Percentiles rank a stretch among this genome's conserved stretches.
phyloP scores from a whole-genome alignment of 2,797 vertebrate genomes.

The Saxicola maurus region DNA sequence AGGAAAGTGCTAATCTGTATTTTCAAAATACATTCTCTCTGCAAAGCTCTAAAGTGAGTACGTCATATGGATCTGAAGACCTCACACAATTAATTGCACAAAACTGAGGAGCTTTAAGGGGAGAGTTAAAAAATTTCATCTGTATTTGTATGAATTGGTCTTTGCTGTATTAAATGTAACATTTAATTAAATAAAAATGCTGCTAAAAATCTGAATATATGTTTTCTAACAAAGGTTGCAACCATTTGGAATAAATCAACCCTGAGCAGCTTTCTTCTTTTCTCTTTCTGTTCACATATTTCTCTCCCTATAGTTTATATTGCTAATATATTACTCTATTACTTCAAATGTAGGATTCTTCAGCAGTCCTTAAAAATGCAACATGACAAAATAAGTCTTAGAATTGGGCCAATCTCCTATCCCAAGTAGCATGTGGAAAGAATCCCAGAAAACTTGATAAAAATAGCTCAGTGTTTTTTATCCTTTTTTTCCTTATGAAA shows the following conservation, averaged over 20 bases:
- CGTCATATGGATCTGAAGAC: neutral
- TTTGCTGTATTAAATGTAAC: neutral
- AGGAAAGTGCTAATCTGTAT: neutral
- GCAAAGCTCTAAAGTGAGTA: neutral
- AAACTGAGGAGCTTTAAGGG: neutral
- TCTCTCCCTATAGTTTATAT: neutral
- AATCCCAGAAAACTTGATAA: neutral
- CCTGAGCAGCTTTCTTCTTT: neutral
- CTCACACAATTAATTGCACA: neutral
- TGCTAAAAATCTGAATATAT: neutral
- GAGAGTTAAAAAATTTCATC: neutral
- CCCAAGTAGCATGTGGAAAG: neutral
- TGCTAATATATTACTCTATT: neutral
- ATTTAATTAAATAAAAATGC: neutral
- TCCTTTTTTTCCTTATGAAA: neutral
- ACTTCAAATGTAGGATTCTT: neutral
- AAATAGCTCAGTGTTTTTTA: fast-evolving
- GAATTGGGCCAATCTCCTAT: neutral
- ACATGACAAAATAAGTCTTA: neutral
- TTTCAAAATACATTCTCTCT: neutral
- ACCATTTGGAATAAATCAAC: neutral
- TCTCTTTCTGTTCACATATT: neutral
- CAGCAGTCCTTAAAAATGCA: neutral
- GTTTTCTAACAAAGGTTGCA: neutral
- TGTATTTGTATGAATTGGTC: neutral